Conservation (phyloP, 2,113 vertebrate species). For the Poicephalus gulielmi region DNA sequence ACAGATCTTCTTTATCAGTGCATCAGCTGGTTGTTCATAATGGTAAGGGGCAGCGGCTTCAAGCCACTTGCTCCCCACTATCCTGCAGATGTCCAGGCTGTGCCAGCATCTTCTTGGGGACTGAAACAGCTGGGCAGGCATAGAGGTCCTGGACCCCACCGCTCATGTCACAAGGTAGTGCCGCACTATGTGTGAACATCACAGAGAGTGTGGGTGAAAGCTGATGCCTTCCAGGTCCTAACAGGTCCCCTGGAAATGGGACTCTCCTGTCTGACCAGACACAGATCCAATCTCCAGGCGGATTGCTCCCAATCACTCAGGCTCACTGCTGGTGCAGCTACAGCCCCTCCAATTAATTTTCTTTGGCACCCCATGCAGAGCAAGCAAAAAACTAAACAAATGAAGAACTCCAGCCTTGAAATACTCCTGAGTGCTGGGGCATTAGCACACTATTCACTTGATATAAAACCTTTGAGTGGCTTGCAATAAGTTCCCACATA, state of each 20-base stretch:
- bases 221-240: background rate
- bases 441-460: background rate
- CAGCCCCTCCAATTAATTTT: background rate
- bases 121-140: background rate
- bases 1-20: no score
- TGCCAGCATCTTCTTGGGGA: background rate
- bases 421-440: background rate
- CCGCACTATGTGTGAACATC: accelerated
- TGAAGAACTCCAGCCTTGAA: background rate
- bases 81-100: background rate
- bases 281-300: background rate
- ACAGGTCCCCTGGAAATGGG: background rate
- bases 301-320: background rate
- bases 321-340: background rate
- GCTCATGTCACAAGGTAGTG: accelerated
- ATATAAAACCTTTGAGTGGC: background rate
- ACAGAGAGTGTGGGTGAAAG: no score
- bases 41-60: background rate
- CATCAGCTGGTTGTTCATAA: background rate
- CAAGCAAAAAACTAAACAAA: background rate
- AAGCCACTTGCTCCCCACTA: background rate
- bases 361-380: background rate
- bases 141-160: accelerated
- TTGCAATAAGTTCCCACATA: background rate
- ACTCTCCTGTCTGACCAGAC: background rate